Conservation (phyloP, 2,888 invertebrate genomes). For the Erpobdella octoculata region DNA sequence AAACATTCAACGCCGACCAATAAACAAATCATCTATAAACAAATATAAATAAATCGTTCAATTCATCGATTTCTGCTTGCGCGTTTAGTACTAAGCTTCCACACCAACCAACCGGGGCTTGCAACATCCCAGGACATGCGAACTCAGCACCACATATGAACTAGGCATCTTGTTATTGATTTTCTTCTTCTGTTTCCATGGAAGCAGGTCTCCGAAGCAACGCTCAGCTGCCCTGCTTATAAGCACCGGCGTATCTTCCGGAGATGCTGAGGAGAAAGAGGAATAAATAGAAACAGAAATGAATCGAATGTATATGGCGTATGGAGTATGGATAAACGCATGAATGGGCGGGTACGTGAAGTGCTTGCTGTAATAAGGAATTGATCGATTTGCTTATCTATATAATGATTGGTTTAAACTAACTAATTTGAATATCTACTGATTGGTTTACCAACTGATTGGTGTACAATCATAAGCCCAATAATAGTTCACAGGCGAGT, state of each 20-base stretch:
- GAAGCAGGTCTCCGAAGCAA: not conserved
- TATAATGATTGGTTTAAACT: not conserved
- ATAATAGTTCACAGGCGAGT: not conserved
- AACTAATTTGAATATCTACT: too few species aligned
- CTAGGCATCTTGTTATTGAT: not conserved
- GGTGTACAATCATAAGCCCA: too few species aligned
- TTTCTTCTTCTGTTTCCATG: constrained; percentile 7
- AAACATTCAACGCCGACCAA: too few species aligned
- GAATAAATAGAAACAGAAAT: not conserved
- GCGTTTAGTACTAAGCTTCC: too few species aligned
- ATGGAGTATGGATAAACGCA: not conserved
- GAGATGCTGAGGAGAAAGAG: not conserved
- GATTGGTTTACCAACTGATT: too few species aligned
- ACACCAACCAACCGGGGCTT: too few species aligned
- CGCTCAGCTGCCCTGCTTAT: not conserved
- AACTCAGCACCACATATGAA: too few species aligned
- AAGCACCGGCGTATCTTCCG: not conserved
- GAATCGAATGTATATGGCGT: not conserved
- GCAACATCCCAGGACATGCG: too few species aligned
- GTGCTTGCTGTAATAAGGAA: not conserved
- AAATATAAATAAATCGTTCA: too few species aligned
- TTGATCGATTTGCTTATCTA: not conserved
- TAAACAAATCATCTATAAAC: too few species aligned
- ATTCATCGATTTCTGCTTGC: too few species aligned
- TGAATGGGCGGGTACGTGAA: not conserved